A percentile compares a stretch with the other conserved stretches of the same genome.
phyloP scores from a whole-genome alignment of 1,140 invertebrate genomes.

The Oncopodura yosiiana region DNA sequence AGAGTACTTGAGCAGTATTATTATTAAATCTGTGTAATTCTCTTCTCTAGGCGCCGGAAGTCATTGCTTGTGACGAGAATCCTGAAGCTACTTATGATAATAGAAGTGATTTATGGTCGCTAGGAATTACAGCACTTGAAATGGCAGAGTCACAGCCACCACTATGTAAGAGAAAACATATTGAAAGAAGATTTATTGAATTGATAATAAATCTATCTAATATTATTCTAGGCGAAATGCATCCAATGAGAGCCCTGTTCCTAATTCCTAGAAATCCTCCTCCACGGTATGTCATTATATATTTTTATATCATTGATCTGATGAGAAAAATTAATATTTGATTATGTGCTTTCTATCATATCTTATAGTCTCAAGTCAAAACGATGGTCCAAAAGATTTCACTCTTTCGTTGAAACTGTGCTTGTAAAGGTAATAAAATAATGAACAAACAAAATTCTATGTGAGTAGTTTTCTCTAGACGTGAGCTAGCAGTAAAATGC shows the following conservation, averaged over 20 bases:
- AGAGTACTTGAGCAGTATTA: slow-evolving; percentile 41
- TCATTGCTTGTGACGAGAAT: slow-evolving; percentile 99
- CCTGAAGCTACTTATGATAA: slow-evolving; percentile 99
- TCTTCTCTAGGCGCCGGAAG: slow-evolving; percentile 48
- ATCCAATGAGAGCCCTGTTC: slow-evolving; percentile 98
- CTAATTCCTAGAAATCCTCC: slow-evolving; percentile 96
- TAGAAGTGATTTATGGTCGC: slow-evolving; percentile 94
- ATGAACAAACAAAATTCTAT: neutral
- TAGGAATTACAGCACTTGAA: slow-evolving; percentile 74
- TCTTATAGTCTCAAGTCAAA: too few species aligned
- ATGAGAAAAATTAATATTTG: too few species aligned
- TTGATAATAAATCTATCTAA: too few species aligned
- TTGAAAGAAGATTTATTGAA: too few species aligned
- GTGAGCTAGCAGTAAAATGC: too few species aligned
- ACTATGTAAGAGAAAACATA: slow-evolving; percentile 48
- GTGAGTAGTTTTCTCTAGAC: neutral
- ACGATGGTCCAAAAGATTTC: slow-evolving; percentile 97
- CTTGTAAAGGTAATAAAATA: slow-evolving; percentile 60
- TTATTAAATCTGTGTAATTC: neutral
- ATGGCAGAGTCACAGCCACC: slow-evolving; percentile 99
- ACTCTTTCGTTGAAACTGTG: slow-evolving; percentile 75
- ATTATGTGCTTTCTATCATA: too few species aligned
- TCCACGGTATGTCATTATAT: slow-evolving; percentile 60
- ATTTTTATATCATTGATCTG: neutral
- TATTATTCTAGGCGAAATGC: slow-evolving; percentile 66